These are phyloP conservation scores for Drosophila paracracens DNA, from an alignment of 2,888 invertebrate genomes.

Conservation along the genomic window DNA sequence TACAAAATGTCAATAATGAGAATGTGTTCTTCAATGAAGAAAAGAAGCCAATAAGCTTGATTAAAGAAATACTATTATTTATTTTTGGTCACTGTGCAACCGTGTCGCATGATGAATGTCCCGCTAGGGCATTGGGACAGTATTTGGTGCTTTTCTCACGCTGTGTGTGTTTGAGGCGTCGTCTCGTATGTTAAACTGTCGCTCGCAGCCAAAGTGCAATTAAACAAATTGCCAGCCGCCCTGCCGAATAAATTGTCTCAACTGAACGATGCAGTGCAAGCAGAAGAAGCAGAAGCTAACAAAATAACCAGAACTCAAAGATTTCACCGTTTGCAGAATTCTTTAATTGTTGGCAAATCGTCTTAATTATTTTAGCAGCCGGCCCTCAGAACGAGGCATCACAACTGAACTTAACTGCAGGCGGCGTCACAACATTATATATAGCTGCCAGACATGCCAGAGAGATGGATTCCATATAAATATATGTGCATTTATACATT, in stretches of 20 bases:
- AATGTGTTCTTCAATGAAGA: too few species aligned
- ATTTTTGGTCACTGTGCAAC: constrained; percentile 36
- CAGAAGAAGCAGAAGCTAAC: background rate
- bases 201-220: constrained; percentile 83
- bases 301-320: background rate
- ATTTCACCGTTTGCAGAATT: constrained; percentile 62
- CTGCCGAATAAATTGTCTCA: constrained; percentile 6
- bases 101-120: constrained; percentile 67
- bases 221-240: constrained; percentile 83
- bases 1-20: too few species aligned
- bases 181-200: constrained; percentile 84
- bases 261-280: constrained; percentile 2
- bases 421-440: constrained; percentile 42
- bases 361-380: constrained; percentile 83
- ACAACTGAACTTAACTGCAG: constrained; percentile 39
- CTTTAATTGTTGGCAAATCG: constrained; percentile 85
- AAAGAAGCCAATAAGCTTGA: background rate
- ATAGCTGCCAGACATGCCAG: constrained; percentile 52
- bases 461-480: constrained; percentile 20
- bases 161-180: constrained; percentile 64
- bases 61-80: background rate
- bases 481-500: background rate
- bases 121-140: constrained; percentile 43
- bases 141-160: constrained; percentile 75
- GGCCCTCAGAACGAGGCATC: constrained; percentile 52